These are phyloP conservation scores for Zenarchopterus dispar DNA, from an alignment of 2,797 vertebrate genomes.

Conservation along the genomic window DNA sequence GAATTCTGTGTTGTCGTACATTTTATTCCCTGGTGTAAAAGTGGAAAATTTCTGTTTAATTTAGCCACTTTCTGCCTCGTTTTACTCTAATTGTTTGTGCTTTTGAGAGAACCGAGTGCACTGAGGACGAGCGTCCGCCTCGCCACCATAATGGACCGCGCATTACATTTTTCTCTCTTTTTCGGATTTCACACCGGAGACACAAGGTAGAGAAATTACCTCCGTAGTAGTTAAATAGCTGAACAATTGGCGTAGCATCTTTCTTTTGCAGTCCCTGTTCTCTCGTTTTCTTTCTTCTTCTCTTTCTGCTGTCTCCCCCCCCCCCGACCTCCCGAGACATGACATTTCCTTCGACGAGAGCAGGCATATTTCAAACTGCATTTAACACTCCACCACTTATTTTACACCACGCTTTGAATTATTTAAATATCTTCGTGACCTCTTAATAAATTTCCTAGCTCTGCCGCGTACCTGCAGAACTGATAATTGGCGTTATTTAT, in stretches of 20 bases:
- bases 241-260: constrained; percentile 57
- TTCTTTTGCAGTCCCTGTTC: constrained; percentile 21
- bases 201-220: constrained; percentile 63
- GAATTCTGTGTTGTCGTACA: constrained; percentile 7
- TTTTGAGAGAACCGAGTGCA: constrained; percentile 41
- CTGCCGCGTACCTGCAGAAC: constrained; percentile 62
- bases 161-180: constrained; percentile 37
- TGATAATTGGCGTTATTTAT: constrained; percentile 84
- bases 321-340: constrained; percentile 47
- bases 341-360: constrained; percentile 62
- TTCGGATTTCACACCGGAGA: constrained; percentile 52
- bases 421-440: constrained; percentile 74
- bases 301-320: constrained; percentile 18
- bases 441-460: constrained; percentile 72
- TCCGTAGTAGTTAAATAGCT: constrained; percentile 64
- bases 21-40: constrained; percentile 36
- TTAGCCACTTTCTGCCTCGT: constrained; percentile 36
- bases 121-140: constrained; percentile 41
- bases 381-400: constrained; percentile 75
- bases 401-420: constrained; percentile 63
- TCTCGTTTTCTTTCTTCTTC: constrained; percentile 22
- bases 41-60: constrained; percentile 31
- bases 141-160: constrained; percentile 44
- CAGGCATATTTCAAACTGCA: constrained; percentile 68
- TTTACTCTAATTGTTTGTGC: constrained; percentile 52